Evolutionary conservation across 1,140 invertebrate genomes (phyloP).

Genomic region (Leptopilina boulardi): DNA sequence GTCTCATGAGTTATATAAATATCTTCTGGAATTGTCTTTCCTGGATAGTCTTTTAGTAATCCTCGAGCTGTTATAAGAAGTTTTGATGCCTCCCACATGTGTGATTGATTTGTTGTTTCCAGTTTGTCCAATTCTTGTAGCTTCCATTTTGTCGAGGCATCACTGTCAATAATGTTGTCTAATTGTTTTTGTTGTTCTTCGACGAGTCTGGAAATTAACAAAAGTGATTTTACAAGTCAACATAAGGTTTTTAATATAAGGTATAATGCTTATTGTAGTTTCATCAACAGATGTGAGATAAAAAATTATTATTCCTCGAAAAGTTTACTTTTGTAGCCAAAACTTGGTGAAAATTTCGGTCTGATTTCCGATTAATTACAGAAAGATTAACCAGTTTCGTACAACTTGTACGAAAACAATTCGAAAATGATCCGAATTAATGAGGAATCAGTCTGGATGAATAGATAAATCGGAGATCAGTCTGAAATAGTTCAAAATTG

Average conservation of each 20-base stretch:
- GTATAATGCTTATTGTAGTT: no score
- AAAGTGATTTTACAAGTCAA: background rate
- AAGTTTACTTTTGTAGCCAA: no score
- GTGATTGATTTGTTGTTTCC: conserved; percentile 78
- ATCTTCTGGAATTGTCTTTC: conserved; percentile 80
- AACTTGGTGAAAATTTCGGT: no score
- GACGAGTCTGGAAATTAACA: conserved; percentile 66
- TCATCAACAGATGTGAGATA: no score
- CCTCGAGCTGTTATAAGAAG: conserved; percentile 76
- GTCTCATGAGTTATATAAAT: conserved; percentile 80
- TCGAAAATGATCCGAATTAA: no score
- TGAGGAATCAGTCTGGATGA: no score
- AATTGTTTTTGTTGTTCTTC: conserved; percentile 77
- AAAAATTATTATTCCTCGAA: no score
- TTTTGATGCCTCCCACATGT: conserved; percentile 75
- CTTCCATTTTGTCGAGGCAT: conserved; percentile 79
- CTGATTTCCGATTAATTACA: no score
- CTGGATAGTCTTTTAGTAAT: conserved; percentile 80
- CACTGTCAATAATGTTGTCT: conserved; percentile 78
- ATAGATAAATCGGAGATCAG: no score
- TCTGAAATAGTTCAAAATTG: no score
- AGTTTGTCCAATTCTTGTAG: conserved; percentile 81
- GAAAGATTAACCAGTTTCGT: no score
- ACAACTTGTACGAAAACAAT: no score
- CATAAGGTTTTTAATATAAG: background rate